phyloP scores from a whole-genome alignment of 2,113 vertebrate species.

The Cinclus mexicanus region DNA sequence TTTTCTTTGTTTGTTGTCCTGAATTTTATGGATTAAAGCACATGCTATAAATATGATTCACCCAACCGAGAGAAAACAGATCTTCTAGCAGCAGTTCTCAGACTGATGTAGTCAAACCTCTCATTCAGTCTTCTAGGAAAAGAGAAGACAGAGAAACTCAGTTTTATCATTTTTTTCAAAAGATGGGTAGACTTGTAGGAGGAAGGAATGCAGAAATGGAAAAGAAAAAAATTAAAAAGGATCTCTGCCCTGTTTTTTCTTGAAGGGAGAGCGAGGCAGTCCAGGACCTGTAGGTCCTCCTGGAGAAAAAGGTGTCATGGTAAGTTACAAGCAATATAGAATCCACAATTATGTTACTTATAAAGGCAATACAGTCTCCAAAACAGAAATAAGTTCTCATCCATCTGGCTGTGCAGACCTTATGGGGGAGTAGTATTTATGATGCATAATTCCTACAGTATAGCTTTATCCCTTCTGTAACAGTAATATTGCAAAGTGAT shows the following conservation, averaged over 20 bases:
- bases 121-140: neutral
- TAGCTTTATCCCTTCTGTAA: neutral
- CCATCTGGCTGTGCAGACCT: neutral
- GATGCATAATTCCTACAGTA: neutral
- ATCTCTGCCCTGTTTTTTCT: neutral
- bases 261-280: conserved; percentile 91
- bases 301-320: conserved; percentile 89
- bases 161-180: neutral
- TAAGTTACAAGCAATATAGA: conserved; percentile 70
- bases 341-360: neutral
- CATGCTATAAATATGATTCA: neutral
- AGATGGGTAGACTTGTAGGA: neutral
- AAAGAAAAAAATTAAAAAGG: neutral
- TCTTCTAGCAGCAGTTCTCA: neutral
- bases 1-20: neutral
- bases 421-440: neutral
- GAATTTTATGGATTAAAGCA: neutral
- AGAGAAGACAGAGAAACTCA: neutral
- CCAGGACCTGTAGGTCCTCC: conserved; percentile 87
- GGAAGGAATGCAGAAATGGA: neutral
- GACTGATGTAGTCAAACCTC: neutral
- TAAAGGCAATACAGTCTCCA: neutral
- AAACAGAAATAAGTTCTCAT: neutral
- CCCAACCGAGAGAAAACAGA: neutral
- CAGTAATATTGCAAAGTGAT: neutral